These are phyloP conservation scores for Tetramorium alpestre DNA, from an alignment of 1,140 invertebrate species.

Conservation along the genomic window DNA sequence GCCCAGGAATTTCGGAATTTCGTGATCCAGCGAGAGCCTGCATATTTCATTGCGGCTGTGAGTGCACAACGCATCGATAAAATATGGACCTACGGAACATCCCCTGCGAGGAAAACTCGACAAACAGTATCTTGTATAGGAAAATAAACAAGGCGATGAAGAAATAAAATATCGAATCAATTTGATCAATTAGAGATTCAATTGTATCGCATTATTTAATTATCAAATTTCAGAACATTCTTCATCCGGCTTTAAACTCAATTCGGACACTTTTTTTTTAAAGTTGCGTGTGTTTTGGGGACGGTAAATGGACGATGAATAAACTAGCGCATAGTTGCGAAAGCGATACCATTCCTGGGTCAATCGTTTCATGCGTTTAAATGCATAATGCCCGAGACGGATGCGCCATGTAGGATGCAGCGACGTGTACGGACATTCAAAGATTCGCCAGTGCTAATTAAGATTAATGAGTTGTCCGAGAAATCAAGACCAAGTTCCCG, in stretches of 20 bases:
- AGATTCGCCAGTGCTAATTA: slow-evolving; percentile 56
- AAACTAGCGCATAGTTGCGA: background rate
- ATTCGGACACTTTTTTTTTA: background rate
- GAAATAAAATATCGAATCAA: background rate
- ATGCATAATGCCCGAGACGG: background rate
- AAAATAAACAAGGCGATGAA: background rate
- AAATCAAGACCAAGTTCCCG: slow-evolving; percentile 57
- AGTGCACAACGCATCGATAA: slow-evolving; percentile 37
- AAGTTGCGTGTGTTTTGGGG: background rate
- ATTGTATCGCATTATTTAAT: background rate
- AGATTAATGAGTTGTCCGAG: slow-evolving; percentile 67
- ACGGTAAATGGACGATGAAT: background rate
- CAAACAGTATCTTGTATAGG: background rate
- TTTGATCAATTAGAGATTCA: background rate
- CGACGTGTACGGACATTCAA: slow-evolving; percentile 27
- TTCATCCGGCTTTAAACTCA: background rate
- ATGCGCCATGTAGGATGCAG: background rate
- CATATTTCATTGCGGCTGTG: slow-evolving; percentile 47
- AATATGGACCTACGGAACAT: slow-evolving; percentile 21
- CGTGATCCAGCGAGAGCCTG: slow-evolving; percentile 28
- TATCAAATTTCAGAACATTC: background rate
- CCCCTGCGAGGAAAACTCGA: background rate
- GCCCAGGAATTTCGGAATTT: slow-evolving; percentile 51
- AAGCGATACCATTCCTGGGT: background rate
- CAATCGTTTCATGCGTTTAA: background rate